phyloP scores from a whole-genome alignment of 2,113 vertebrate genomes.

The Brachyhypopomus occidentalis region DNA sequence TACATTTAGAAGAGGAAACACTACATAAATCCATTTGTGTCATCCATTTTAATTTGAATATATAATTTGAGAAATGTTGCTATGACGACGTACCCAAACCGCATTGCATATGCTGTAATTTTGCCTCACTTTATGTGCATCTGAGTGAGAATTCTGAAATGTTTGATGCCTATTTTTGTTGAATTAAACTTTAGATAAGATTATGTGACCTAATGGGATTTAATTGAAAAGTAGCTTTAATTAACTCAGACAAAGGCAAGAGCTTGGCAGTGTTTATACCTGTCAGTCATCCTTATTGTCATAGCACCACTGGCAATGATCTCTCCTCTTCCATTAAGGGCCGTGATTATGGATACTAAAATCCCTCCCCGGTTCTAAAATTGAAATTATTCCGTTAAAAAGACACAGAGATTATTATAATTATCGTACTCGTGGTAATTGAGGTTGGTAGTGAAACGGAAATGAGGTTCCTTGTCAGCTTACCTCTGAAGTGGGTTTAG shows the following conservation, averaged over 20 bases:
- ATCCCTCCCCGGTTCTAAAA: constrained; percentile 2
- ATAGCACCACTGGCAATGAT: constrained; percentile 13
- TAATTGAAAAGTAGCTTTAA: constrained; percentile 25
- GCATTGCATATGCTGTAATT: background rate
- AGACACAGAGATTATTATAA: background rate
- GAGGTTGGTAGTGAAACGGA: background rate
- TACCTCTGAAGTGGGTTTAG: background rate
- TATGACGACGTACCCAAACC: background rate
- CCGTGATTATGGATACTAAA: background rate
- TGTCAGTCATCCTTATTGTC: constrained; percentile 21
- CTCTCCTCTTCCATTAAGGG: background rate
- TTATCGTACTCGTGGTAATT: constrained; percentile 8
- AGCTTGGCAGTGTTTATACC: background rate
- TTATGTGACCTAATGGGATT: background rate
- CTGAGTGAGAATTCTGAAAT: background rate
- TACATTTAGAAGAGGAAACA: background rate
- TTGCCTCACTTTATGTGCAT: background rate
- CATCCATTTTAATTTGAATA: background rate
- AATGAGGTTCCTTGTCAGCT: background rate
- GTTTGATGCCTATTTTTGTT: background rate
- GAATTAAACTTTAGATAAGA: constrained; percentile 3
- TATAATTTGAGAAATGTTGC: background rate
- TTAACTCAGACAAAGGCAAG: constrained; percentile 5
- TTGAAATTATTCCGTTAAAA: constrained; percentile 25
- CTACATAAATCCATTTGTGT: background rate